These are phyloP conservation scores for Pseudonaja textilis DNA, from an alignment of 2,113 vertebrate species.

Conservation along the genomic window DNA sequence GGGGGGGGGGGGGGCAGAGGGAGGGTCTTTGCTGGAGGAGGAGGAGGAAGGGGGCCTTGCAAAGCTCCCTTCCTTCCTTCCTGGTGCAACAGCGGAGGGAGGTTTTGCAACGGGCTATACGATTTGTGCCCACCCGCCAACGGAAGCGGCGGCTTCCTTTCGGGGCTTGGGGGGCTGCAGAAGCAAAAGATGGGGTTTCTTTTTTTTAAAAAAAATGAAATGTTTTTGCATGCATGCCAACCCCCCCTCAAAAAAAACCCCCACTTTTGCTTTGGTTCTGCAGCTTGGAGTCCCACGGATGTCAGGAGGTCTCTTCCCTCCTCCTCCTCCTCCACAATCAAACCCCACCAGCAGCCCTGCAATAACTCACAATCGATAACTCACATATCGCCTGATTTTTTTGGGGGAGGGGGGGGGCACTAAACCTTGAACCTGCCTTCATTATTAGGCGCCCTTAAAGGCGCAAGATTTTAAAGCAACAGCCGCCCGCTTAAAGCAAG, in stretches of 20 bases:
- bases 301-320: neutral
- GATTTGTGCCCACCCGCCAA: neutral
- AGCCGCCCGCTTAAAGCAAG: neutral
- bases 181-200: neutral
- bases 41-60: neutral
- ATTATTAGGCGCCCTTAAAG: neutral
- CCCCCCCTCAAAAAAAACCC: too few species aligned
- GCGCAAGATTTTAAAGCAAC: neutral
- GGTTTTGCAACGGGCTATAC: too few species aligned
- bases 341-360: neutral
- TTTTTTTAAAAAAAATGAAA: neutral
- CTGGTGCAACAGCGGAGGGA: too few species aligned
- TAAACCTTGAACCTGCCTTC: neutral
- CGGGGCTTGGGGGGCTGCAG: too few species aligned
- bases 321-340: too few species aligned
- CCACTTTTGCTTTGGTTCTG: neutral
- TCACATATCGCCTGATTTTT: neutral
- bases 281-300: neutral
- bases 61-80: too few species aligned
- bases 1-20: neutral
- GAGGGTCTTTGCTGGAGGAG: neutral
- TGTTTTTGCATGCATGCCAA: neutral
- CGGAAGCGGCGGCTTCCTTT: neutral
- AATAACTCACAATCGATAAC: neutral
- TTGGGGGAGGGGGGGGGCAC: neutral